Base-by-base conservation (phyloP, 2,797 vertebrate species). In the Acanthurus lineatus region DNA sequence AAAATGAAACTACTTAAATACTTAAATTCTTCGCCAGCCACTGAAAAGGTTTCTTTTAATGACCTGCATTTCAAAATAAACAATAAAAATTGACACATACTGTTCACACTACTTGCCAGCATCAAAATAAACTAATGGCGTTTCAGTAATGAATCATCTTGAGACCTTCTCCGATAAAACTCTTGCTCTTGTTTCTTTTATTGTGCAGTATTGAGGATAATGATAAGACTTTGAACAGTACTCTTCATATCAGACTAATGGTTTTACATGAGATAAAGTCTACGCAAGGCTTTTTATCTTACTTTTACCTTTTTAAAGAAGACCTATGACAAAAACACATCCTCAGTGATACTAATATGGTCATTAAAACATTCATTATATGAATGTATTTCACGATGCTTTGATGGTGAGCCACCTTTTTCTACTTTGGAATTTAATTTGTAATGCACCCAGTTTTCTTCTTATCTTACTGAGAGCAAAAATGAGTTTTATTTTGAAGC, bases 71-170 rank as follows among this genome's bases (percentile, higher is more conserved):
- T 40, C 3, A 77, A 79, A 79, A 81, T 64, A 64, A 71, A 68
- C 9, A 2, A n/a, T 52, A 35, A 35, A 71, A 47, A 52, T 1
- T 15, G 67, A 82, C 58, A 62, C 52, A 59, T 52, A 56, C 68
- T 73, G 56, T 63, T 35, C 54, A 54, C 28, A 73, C 59, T 68
- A 53, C 51, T 59, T 80, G 82, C 59, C 38, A 63, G 56, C 47
- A 64, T 47, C 20, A 3, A 52, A 80, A 63, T 49, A 76, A 71
- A 80, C 25, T 12, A 32, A 49, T 73, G 15, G n/a, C 5, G 20
- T 58, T 57, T 63, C 66, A 59, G 42, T 62, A 42, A 61, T 79
- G 22, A 75, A 83, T 85, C 45, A 76, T 68, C 63, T 48, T 25
- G 44, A 83, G 62, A 70, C 52, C 17, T 40, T 75, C 32, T 47